A percentile compares a stretch with the other conserved stretches of the same genome.
Conservation (phyloP, 2,888 invertebrate species). For the Trichacis sp. region DNA sequence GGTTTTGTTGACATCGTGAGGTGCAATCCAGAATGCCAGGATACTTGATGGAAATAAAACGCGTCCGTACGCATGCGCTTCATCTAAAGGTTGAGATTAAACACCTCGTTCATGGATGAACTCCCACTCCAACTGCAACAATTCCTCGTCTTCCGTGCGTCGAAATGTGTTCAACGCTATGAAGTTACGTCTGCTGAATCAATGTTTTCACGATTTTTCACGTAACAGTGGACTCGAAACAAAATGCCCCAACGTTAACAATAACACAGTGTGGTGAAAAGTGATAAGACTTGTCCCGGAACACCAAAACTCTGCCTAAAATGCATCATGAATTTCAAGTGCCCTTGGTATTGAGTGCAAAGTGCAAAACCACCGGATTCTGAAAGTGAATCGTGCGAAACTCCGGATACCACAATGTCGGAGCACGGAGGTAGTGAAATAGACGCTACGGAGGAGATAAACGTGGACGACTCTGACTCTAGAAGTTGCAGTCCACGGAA, state of each 20-base stretch:
- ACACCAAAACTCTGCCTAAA: not conserved
- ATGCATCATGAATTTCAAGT: not conserved
- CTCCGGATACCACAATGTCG: too few species aligned
- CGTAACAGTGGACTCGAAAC: not conserved
- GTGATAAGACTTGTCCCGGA: not conserved
- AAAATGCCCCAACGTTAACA: not conserved
- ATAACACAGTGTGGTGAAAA: slow-evolving; percentile 10
- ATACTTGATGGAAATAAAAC: not conserved
- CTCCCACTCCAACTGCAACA: not conserved
- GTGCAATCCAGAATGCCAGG: not conserved
- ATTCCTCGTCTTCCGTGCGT: slow-evolving; percentile 1
- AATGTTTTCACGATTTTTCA: not conserved
- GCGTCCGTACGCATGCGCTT: not conserved
- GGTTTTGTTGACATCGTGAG: not conserved
- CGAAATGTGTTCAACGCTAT: not conserved
- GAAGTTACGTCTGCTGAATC: not conserved
- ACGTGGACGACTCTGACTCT: slow-evolving; percentile 65
- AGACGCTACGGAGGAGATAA: slow-evolving; percentile 66
- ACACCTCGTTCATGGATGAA: slow-evolving; percentile 1
- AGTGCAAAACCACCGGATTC: too few species aligned
- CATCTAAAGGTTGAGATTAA: not conserved
- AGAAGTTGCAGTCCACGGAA: slow-evolving; percentile 58
- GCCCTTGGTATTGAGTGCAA: too few species aligned
- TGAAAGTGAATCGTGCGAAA: not conserved
- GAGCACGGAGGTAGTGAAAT: slow-evolving; percentile 63